Evolutionary conservation across 2,888 invertebrate genomes (phyloP).

Genomic region (Linyphia triangularis): DNA sequence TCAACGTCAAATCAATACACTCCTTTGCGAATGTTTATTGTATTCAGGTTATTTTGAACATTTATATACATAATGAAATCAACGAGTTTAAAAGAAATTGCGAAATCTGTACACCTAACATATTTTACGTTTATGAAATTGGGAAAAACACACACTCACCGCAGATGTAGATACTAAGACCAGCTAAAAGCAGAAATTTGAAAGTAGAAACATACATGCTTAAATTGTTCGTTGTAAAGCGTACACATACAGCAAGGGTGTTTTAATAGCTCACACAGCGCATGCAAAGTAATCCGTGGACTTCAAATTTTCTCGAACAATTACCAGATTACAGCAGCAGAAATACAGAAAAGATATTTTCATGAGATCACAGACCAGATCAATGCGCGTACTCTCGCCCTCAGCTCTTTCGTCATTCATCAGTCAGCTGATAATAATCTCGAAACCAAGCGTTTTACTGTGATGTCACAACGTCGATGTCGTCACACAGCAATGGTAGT

Average conservation of each 20-base stretch:
- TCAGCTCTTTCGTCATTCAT: not conserved
- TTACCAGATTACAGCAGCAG: not conserved
- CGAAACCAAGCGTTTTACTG: not conserved
- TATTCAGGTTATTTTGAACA: no score
- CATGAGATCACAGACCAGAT: not conserved
- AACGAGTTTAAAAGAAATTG: no score
- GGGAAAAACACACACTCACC: no score
- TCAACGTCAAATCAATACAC: no score
- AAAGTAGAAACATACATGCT: slow-evolving; percentile 24
- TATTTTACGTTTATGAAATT: no score
- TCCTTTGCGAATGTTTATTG: no score
- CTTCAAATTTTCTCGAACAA: not conserved
- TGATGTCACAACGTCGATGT: not conserved
- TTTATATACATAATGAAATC: no score
- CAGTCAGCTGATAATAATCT: slow-evolving; percentile 59
- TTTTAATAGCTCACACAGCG: not conserved
- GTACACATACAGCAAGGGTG: slow-evolving; percentile 11
- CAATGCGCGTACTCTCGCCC: slow-evolving; percentile 55
- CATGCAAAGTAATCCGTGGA: not conserved
- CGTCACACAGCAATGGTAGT: not conserved
- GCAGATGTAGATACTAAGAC: slow-evolving; percentile 26
- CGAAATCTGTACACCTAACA: slow-evolving; percentile 27
- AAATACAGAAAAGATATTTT: not conserved
- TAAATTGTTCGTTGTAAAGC: not conserved
- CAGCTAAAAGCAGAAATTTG: slow-evolving; percentile 25